Conservation (phyloP, 2,888 invertebrate genomes). For the Tenthredo scrophulariae region DNA sequence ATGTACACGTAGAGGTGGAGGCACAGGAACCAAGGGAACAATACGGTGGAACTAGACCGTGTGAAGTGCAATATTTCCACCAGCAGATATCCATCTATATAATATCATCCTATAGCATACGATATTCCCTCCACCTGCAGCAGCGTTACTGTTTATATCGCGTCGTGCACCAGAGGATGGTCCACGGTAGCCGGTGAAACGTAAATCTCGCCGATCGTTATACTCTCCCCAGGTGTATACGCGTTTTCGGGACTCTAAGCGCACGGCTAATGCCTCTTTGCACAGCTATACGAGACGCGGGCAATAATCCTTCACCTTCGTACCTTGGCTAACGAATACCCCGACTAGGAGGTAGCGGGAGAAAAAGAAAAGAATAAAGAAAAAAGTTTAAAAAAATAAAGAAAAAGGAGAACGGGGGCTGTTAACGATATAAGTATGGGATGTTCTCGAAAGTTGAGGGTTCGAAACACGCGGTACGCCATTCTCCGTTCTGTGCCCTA, state of each 20-base stretch:
- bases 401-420: neutral
- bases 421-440: conserved; percentile 11
- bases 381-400: neutral
- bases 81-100: conserved; percentile 39
- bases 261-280: neutral
- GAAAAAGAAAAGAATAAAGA: neutral
- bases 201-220: conserved; percentile 16
- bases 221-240: neutral
- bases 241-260: conserved; percentile 5
- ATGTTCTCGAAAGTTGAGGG: neutral
- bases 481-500: neutral
- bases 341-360: neutral
- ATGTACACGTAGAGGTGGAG: neutral
- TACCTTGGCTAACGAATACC: neutral
- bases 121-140: neutral
- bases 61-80: conserved; percentile 67
- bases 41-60: conserved; percentile 69
- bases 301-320: neutral
- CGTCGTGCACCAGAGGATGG: neutral
- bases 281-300: neutral
- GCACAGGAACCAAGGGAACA: conserved; percentile 57
- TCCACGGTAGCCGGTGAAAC: neutral
- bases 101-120: conserved; percentile 14
- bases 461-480: neutral
- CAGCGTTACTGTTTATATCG: neutral